Conservation (phyloP, 2,113 vertebrate genomes). For the Vimba vimba region DNA sequence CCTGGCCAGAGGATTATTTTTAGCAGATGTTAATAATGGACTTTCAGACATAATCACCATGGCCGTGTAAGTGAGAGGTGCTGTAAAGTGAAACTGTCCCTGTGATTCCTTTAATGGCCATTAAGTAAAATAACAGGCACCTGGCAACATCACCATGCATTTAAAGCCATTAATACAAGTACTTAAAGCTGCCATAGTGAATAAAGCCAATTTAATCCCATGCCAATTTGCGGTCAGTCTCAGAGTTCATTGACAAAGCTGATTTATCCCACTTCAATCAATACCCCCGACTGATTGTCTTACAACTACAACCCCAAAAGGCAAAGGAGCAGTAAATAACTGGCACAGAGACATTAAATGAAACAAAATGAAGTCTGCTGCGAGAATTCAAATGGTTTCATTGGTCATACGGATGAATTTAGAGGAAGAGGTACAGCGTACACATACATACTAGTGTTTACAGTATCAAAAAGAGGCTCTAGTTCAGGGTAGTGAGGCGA, state of each 20-base stretch:
- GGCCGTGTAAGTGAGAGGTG: neutral
- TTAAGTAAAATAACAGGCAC: constrained; percentile 33
- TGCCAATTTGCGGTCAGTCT: constrained; percentile 20
- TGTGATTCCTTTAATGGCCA: constrained; percentile 20
- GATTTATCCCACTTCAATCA: constrained; percentile 46
- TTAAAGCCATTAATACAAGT: constrained; percentile 34
- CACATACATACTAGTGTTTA: neutral
- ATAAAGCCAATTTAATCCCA: constrained; percentile 40
- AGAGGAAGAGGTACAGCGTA: neutral
- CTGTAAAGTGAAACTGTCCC: constrained; percentile 6
- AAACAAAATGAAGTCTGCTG: neutral
- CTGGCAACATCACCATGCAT: constrained; percentile 1
- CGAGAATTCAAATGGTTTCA: neutral
- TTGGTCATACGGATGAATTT: neutral
- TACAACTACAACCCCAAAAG: constrained; percentile 26
- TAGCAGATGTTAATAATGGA: constrained; percentile 45
- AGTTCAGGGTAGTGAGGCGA: neutral
- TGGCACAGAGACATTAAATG: constrained; percentile 17
- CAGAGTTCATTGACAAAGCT: constrained; percentile 28
- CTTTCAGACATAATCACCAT: constrained; percentile 22
- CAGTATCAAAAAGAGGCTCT: neutral
- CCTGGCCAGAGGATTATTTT: constrained; percentile 39
- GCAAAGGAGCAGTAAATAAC: constrained; percentile 38
- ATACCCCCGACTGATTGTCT: constrained; percentile 41
- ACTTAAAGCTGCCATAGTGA: constrained; percentile 29